phyloP scores from a whole-genome alignment of 2,888 invertebrate genomes.

The Drosophila multiciliata region DNA sequence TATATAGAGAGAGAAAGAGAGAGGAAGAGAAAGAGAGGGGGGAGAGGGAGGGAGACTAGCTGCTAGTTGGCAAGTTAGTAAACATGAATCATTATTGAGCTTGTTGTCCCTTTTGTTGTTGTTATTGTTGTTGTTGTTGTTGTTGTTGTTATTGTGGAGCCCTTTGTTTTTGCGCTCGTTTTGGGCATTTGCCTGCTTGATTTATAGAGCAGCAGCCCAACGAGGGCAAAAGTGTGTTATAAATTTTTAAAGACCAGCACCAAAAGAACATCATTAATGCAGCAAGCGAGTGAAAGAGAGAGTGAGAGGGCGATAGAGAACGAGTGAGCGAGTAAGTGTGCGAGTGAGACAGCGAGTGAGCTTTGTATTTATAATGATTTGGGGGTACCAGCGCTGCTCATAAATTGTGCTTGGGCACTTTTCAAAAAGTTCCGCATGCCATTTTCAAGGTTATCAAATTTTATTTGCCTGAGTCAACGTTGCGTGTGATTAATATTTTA shows the following conservation, averaged over 20 bases:
- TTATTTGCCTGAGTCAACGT: conserved; percentile 62
- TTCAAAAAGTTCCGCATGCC: conserved; percentile 27
- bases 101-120: conserved; percentile 48
- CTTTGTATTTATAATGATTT: conserved; percentile 74
- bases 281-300: neutral
- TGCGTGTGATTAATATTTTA: conserved; percentile 82
- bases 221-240: conserved; percentile 75
- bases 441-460: conserved; percentile 69
- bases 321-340: conserved; percentile 7
- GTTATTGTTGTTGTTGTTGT: conserved; percentile 17
- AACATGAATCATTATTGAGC: conserved; percentile 81
- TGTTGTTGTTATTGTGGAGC: conserved; percentile 54
- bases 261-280: conserved; percentile 58
- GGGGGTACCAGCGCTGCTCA: conserved; percentile 50
- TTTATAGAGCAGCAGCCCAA: conserved; percentile 62
- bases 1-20: conserved; percentile 3
- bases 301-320: conserved; percentile 17
- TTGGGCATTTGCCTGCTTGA: conserved; percentile 75
- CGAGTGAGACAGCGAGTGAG: conserved; percentile 10
- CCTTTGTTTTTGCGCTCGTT: conserved; percentile 57
- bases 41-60: conserved; percentile 23
- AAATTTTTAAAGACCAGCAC: conserved; percentile 73
- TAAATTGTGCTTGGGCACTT: conserved; percentile 59
- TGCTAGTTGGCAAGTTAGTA: conserved; percentile 63
- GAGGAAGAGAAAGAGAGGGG: neutral